Conservation (phyloP, 2,888 invertebrate species). For the Tupiocoris notatus region DNA sequence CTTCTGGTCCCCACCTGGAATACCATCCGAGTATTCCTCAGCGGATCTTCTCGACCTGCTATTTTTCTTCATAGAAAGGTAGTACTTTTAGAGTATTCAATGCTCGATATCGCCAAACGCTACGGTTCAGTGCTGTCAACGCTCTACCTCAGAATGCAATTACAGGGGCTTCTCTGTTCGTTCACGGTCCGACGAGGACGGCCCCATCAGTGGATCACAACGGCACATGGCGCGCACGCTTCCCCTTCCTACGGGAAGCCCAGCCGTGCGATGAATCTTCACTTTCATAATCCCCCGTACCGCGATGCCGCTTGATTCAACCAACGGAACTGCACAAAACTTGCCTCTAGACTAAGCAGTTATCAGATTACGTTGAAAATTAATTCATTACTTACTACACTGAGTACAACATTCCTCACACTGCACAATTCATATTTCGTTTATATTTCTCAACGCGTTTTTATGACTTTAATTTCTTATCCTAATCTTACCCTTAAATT, state of each 20-base stretch:
- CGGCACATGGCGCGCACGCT: slow-evolving; percentile 1
- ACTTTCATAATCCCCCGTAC: not conserved
- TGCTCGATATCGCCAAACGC: not conserved
- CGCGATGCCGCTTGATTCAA: not conserved
- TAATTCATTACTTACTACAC: too few relatives aligned
- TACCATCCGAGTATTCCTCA: not conserved
- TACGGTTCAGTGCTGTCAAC: not conserved
- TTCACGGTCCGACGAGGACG: not conserved
- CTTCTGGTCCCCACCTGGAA: slow-evolving; percentile 1
- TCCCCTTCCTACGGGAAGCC: too few relatives aligned
- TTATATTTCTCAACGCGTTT: too few relatives aligned
- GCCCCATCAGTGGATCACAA: not conserved
- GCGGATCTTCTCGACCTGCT: not conserved
- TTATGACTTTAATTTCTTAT: too few relatives aligned
- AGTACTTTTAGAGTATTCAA: too few relatives aligned
- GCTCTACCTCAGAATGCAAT: not conserved
- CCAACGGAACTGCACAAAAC: too few relatives aligned
- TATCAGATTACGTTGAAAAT: too few relatives aligned
- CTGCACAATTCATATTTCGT: too few relatives aligned
- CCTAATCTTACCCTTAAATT: too few relatives aligned
- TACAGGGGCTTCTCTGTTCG: slow-evolving; percentile 3
- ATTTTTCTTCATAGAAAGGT: not conserved
- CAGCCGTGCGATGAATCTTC: not conserved
- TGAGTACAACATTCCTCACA: too few relatives aligned
- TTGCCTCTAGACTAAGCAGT: too few relatives aligned